Conservation (phyloP, 1,140 invertebrate species). For the Phymorhynchus buccinoides region DNA sequence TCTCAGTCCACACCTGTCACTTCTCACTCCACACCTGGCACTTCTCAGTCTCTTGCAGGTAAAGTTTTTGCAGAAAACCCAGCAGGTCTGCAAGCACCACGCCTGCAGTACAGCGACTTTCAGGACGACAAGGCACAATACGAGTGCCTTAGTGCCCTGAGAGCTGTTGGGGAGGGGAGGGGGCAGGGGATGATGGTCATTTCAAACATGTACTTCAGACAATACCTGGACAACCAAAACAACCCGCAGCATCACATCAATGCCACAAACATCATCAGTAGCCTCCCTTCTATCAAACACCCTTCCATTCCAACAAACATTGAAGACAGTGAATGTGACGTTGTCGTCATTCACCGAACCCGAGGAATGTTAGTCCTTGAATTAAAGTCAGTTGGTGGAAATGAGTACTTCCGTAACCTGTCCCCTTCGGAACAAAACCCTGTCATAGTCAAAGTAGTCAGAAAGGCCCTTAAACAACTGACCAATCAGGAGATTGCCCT, state of each 20-base stretch:
- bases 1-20: no score
- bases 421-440: neutral
- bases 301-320: neutral
- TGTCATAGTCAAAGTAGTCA: neutral
- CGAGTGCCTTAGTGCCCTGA: neutral
- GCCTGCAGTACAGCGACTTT: neutral
- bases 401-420: neutral
- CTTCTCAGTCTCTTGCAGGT: no score
- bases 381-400: neutral
- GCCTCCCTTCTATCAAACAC: neutral
- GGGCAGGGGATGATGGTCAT: neutral
- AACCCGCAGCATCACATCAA: neutral
- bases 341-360: neutral
- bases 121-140: neutral
- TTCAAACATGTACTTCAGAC: neutral
- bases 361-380: neutral
- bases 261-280: neutral
- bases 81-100: neutral
- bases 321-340: neutral
- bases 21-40: no score
- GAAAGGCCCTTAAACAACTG: neutral
- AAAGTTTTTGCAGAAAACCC: neutral
- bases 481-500: neutral
- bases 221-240: neutral
- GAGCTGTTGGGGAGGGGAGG: neutral